Conservation (phyloP, 2,888 invertebrate genomes). For the Agrotis puta region DNA sequence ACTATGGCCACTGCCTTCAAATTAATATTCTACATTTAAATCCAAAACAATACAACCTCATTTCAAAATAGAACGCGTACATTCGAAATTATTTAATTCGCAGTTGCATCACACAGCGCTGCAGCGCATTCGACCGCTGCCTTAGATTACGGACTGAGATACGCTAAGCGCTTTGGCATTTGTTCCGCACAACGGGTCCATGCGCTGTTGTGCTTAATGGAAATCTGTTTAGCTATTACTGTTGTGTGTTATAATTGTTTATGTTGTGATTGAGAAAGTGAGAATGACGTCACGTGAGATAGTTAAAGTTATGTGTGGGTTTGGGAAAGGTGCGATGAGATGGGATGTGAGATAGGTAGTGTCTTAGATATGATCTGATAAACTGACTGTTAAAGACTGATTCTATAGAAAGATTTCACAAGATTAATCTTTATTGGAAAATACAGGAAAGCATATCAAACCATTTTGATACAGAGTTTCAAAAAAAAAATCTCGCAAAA, state of each 20-base stretch:
- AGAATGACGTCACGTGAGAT: constrained; percentile 61
- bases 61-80: constrained; percentile 43
- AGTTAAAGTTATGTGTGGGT: constrained; percentile 10
- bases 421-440: neutral
- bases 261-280: constrained; percentile 66
- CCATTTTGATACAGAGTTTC: too few species aligned
- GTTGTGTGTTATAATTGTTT: constrained; percentile 67
- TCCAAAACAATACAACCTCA: constrained; percentile 37
- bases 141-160: constrained; percentile 81
- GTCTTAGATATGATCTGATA: neutral
- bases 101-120: constrained; percentile 60
- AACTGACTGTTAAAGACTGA: neutral
- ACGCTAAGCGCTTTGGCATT: constrained; percentile 85
- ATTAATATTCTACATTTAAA: constrained; percentile 28
- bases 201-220: constrained; percentile 77
- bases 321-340: neutral
- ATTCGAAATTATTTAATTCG: constrained; percentile 63
- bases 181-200: constrained; percentile 71
- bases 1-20: constrained; percentile 6
- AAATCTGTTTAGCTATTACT: constrained; percentile 78
- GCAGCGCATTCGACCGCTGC: constrained; percentile 74
- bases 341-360: neutral
- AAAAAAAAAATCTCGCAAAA: too few species aligned
- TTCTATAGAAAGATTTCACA: neutral
- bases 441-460: neutral